Evolutionary conservation across 2,113 vertebrate species (phyloP), one percentile per base, ranked within the genome.

Genomic region (Malaclemys terrapin): DNA sequence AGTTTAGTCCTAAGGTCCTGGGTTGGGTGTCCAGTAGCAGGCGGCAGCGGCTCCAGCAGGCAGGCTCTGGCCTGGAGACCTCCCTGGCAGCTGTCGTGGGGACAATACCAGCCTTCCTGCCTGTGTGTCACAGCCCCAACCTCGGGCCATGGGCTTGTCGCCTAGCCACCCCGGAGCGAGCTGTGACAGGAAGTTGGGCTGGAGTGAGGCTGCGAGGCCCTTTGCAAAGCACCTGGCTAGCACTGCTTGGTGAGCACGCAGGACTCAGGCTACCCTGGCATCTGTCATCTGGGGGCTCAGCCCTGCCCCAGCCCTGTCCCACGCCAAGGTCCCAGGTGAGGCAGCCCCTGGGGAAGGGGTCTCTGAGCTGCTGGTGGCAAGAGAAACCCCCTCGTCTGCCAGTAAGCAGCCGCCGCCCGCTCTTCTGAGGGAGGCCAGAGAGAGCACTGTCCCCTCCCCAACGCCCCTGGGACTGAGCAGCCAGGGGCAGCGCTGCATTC

Each of bases 1-100:
- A 0, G 25, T 72, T 6, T 0, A 0, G 25, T 25, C 78, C 78
- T 13, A 8, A 14, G n/a, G 49, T 10, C 59, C 27, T 0, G 0
- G 3, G 47, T 19, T 50, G 47, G 82, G 78, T 84, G 42, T 22
- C 59, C 59, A 2, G 24, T 0, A 1, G 25, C 0, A 45, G n/a
- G 50, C 78, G 27, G 19, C 93, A 0, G 0, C 5, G 87, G 35
- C 20, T 22, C 6, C 45, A 75, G 72, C 16, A 38, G 72, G 72
- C 75, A 8, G 1, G 76, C 76, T 14, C 42, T 16, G 72, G 75
- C 57, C 27, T 59, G 0, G 19, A 4, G 42, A 5, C 24, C 13
- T 49, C 25, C 47, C 13, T 4, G 5, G 65, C 14, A n/a, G 31
- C 65, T 69, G 45, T 8, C 29, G 25, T 12, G 4, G 56, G 57